Evolutionary conservation across 2,797 vertebrate species (phyloP).

Genomic region (Hemibagrus guttatus): DNA sequence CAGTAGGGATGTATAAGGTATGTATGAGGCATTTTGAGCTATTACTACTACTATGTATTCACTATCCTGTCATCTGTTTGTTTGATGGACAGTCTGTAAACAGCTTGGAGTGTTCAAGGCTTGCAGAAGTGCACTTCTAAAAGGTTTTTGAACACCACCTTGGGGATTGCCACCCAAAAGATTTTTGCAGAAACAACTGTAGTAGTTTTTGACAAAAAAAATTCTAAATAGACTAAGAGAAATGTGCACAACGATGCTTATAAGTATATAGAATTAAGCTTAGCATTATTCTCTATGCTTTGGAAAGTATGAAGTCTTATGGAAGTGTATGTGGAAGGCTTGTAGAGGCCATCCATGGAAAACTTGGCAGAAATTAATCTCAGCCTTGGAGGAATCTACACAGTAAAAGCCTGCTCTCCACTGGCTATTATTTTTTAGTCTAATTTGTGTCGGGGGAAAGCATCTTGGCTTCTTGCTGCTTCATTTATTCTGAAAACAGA

Average conservation of each 20-base stretch:
- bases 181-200: background rate
- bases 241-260: background rate
- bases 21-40: background rate
- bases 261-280: background rate
- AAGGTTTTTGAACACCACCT: background rate
- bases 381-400: slow-evolving; percentile 11
- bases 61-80: background rate
- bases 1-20: background rate
- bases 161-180: background rate
- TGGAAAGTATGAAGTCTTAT: background rate
- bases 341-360: background rate
- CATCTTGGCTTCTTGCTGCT: background rate
- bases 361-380: slow-evolving; percentile 11
- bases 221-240: background rate
- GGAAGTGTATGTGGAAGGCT: background rate
- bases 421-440: slow-evolving; percentile 29
- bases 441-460: slow-evolving; percentile 34
- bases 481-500: slow-evolving; percentile 27
- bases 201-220: background rate
- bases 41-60: background rate
- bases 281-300: background rate
- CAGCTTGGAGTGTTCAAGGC: background rate
- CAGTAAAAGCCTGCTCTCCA: slow-evolving; percentile 8
- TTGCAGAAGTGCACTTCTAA: background rate
- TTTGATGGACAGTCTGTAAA: background rate